Evolutionary conservation across 2,797 vertebrate species (phyloP), one percentile per base, ranked within the genome.

Genomic region (Pipistrellus kuhlii): DNA sequence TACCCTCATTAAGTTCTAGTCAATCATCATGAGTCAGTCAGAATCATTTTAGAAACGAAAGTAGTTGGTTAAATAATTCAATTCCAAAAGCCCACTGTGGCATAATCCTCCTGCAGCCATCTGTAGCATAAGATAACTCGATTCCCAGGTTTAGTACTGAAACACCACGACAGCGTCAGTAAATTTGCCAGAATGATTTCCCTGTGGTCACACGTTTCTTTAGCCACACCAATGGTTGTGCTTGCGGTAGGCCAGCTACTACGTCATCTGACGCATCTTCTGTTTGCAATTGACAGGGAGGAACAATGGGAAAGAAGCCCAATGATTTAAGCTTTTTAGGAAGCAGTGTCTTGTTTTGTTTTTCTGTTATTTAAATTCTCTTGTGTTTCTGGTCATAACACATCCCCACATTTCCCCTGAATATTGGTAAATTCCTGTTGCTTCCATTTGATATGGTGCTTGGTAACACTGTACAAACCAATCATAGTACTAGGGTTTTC

Each of bases 161-260:
- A 97, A 83, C 11, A 69, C 71, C 72, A 66, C 32, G 30, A 73
- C 81, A 78, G 72, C 57, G 2, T 90, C 94, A 96, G 85, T 94
- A 95, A 97, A 97, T 97, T 97, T 94, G 1, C 93, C 89, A 93
- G 82, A 90, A 91, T 97, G 95, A 96, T 93, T 91, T 98, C 95
- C 94, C 94, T n/a, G 8, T 88, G 68, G 95, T 91, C 62, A 10
- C 25, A 91, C 94, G 97, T 97, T 98, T 96, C 62, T 97, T 98
- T 96, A 91, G 82, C 62, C 93, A 96, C 98, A 98, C 71, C 96
- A 98, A 98, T 93, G 84, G 20, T 30, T 64, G 62, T 69, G 53
- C 73, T 93, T 88, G 78, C 14, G 30, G 85, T 93, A 96, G 83
- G 55, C 12, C 85, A 55, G 90, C 86, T 76, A 88, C 27, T 93